Conservation (phyloP, 2,888 invertebrate species). For the Ethmia dodecea region DNA sequence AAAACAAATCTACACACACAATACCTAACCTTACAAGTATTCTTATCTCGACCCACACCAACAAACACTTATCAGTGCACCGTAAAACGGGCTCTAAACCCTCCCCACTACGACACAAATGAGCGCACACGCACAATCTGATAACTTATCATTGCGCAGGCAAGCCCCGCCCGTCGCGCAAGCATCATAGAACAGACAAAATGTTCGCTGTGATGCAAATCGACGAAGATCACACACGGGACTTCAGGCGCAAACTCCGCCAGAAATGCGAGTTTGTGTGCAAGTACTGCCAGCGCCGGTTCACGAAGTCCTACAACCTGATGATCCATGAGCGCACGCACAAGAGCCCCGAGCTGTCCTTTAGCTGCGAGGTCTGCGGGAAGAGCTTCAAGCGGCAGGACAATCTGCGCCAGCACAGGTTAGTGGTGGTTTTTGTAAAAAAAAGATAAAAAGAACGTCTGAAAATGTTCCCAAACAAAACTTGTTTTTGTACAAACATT, state of each 20-base stretch:
- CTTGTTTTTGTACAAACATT: too few relatives aligned
- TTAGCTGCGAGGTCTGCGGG: constrained; percentile 98
- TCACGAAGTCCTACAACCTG: constrained; percentile 98
- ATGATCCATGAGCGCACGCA: constrained; percentile 99
- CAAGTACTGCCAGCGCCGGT: constrained; percentile 97
- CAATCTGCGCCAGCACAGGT: constrained; percentile 96
- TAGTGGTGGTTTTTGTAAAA: too few relatives aligned
- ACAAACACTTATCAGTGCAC: too few relatives aligned
- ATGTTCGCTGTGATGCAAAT: constrained; percentile 95
- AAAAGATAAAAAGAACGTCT: too few relatives aligned
- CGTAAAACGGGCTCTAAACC: background rate
- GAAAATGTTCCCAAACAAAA: too few relatives aligned
- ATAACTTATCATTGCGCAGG: constrained; percentile 65
- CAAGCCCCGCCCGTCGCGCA: constrained; percentile 71
- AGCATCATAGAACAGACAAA: constrained; percentile 77
- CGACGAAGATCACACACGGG: constrained; percentile 91
- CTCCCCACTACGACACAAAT: background rate
- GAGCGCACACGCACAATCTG: constrained; percentile 25
- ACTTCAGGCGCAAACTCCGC: constrained; percentile 92
- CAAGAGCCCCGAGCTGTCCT: constrained; percentile 96
- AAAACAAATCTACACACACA: too few relatives aligned
- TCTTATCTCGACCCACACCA: too few relatives aligned
- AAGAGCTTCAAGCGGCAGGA: constrained; percentile 99
- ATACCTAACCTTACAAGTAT: too few relatives aligned
- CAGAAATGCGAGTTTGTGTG: constrained; percentile 99